Base-by-base conservation (phyloP, 1,140 invertebrate species). In the Tetraneura akinire region DNA sequence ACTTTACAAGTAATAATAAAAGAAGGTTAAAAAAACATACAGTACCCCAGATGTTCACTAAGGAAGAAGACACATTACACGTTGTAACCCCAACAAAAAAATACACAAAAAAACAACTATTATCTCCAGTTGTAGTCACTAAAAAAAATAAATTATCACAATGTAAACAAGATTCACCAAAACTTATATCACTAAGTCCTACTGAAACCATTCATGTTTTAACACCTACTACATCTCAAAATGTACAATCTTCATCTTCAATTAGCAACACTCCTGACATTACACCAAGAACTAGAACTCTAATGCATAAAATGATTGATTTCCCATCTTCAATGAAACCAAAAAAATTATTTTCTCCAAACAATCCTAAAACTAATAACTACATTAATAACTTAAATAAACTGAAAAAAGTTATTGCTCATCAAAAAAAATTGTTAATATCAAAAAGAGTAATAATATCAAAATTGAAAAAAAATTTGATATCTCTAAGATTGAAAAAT, bases 281-380 rank as follows among this genome's bases (percentile, higher is more conserved):
- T 16, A 60, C 55, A 60, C 55, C 55, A 6, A 60, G 23, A 60
- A 60, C 55, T 60, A 60, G 23, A 60, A 29, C 55, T 60, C 2
- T 60, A 60, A 60, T 60, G 55, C 55, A 60, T 4, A 60, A 60
- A 26, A 60, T 60, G 55, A 60, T 60, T 60, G 55, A 60, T 60
- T 60, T 60, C 23, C 55, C 55, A 60, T 29, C 55, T 60, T 26
- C 55, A 21, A 60, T 60, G 26, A 29, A 60, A 60, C 55, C 55
- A 60, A 60, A 11, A 60, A 18, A 64, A 64, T 55, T 23, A 26
- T 57, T 57, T 57, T 57, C n/a, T 26, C 23, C 16, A n/a, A 53
- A 4, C 51, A n/a, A 13, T 14, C 16, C 55, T 26, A 26, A 60
- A 26, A 60, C 23, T 60, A 60, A 29, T 57, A 11, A 23, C 23